phyloP scores from a whole-genome alignment of 2,888 invertebrate genomes.

The Scaptomyza cyrtandrae region DNA sequence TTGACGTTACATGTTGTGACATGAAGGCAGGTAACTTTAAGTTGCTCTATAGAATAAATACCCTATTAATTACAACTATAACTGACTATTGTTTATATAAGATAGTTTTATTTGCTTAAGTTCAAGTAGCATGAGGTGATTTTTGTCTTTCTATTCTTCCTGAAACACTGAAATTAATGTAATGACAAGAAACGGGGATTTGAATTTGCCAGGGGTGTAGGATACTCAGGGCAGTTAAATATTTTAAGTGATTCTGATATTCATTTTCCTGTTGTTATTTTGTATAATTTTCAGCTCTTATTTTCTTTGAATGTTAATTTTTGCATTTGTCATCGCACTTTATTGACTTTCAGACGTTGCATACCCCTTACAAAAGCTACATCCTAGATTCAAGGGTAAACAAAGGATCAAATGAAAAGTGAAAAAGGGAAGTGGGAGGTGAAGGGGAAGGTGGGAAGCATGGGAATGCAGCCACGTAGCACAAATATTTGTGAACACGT shows the following conservation, averaged over 20 bases:
- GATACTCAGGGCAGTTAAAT: no score
- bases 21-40: not conserved
- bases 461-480: constrained; percentile 75
- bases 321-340: no score
- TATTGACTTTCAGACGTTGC: constrained; percentile 3
- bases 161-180: no score
- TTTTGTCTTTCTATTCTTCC: no score
- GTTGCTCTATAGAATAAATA: not conserved
- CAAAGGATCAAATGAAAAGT: constrained; percentile 37
- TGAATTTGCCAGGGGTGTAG: no score
- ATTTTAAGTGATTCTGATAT: not conserved
- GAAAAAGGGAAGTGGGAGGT: not conserved
- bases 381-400: constrained; percentile 26
- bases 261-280: no score
- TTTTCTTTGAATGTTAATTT: not conserved
- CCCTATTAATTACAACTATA: not conserved
- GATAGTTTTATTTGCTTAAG: not conserved
- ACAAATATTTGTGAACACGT: constrained; percentile 78
- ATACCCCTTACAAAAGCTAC: constrained; percentile 7
- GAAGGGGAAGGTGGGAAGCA: constrained; percentile 1
- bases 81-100: not conserved
- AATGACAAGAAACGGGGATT: no score
- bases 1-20: constrained; percentile 1
- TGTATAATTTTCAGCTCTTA: not conserved
- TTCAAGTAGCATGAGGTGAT: not conserved